phyloP scores from a whole-genome alignment of 1,140 invertebrate species.

The Trichomalopsis sarcophagae region DNA sequence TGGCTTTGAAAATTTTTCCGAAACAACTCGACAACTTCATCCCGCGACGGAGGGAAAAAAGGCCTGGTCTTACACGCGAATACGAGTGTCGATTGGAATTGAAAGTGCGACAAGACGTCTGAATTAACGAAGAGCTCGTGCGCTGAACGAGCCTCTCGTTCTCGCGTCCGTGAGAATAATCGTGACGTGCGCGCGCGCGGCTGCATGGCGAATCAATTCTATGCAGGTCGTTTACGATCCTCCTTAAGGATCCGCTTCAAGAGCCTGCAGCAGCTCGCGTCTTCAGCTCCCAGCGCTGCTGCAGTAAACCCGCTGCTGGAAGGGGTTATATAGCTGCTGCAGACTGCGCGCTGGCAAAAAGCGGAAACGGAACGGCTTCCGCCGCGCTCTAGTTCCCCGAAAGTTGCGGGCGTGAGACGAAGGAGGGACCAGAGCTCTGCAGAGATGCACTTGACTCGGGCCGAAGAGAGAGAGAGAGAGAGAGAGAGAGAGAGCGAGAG shows the following conservation, averaged over 20 bases:
- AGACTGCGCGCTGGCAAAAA: slow-evolving; percentile 45
- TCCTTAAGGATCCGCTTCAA: slow-evolving; percentile 27
- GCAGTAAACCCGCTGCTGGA: background rate
- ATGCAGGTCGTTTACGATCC: slow-evolving; percentile 63
- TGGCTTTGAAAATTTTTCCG: slow-evolving; percentile 12
- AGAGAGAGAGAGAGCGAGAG: no score
- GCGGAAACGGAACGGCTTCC: background rate
- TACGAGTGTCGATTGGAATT: background rate
- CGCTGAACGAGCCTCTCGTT: background rate
- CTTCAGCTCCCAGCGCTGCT: no score
- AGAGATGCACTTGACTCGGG: background rate
- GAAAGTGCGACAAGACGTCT: background rate
- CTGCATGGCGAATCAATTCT: slow-evolving; percentile 61
- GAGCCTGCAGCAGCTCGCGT: no score
- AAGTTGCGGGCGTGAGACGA: background rate
- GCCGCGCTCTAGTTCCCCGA: background rate
- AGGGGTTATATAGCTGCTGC: background rate
- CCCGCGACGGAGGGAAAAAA: background rate
- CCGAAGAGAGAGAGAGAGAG: no score
- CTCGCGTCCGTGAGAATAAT: background rate
- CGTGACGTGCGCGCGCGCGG: background rate
- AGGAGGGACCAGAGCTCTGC: no score
- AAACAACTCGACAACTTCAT: background rate
- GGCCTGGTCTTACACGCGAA: no score
- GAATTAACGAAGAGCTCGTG: slow-evolving; percentile 34